Percentiles rank a stretch among this genome's conserved stretches.
phyloP scores from a whole-genome alignment of 2,113 vertebrate genomes.

The Elaphurus davidianus region DNA sequence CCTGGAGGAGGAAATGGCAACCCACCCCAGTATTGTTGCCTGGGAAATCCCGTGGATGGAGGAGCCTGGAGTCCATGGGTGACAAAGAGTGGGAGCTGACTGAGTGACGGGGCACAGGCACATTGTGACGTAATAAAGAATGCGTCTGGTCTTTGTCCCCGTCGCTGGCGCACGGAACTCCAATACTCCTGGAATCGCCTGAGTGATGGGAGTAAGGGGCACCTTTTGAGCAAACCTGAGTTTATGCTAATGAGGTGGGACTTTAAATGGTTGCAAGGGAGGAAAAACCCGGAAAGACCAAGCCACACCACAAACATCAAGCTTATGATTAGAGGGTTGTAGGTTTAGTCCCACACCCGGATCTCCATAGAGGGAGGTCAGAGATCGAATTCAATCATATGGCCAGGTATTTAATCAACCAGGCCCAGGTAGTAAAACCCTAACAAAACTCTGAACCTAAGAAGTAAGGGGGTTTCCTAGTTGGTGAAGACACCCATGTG shows the following conservation, averaged over 20 bases:
- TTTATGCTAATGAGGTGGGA: background rate
- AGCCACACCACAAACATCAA: background rate
- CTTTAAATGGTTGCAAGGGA: background rate
- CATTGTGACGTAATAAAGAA: background rate
- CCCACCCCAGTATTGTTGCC: background rate
- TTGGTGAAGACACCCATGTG: background rate
- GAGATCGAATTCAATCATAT: background rate
- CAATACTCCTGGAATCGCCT: background rate
- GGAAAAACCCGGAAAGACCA: background rate
- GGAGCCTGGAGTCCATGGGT: background rate
- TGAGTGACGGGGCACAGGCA: background rate
- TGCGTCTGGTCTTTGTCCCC: background rate
- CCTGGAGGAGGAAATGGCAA: background rate
- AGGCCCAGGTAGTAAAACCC: background rate
- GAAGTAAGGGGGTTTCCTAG: background rate
- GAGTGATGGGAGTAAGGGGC: background rate
- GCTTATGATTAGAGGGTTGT: background rate
- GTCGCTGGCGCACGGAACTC: background rate
- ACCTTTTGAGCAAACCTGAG: background rate
- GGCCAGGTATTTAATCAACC: background rate
- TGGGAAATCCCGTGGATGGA: background rate
- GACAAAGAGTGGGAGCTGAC: background rate
- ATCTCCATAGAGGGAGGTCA: background rate
- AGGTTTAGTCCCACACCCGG: background rate
- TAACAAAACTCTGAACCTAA: background rate